Evolutionary conservation across 1,140 invertebrate genomes (phyloP).

Genomic region (Bombus polaris): DNA sequence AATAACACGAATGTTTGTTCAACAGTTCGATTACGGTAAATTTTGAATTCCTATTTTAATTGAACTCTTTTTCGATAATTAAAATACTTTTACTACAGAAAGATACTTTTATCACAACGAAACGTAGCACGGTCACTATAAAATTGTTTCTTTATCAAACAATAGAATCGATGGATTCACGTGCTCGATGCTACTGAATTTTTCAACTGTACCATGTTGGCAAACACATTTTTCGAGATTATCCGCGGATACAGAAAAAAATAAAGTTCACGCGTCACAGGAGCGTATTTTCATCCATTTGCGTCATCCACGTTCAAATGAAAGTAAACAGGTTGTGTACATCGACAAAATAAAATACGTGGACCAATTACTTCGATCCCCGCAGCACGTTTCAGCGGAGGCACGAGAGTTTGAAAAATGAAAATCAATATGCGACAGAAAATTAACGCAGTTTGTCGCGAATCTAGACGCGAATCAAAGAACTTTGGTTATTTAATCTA

Average conservation of each 20-base stretch:
- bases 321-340: constrained; percentile 5
- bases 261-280: neutral
- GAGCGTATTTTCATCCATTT: constrained; percentile 4
- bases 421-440: neutral
- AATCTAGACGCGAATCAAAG: too few relatives aligned
- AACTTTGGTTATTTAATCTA: too few relatives aligned
- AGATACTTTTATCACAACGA: too few relatives aligned
- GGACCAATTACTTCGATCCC: neutral
- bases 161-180: neutral
- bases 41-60: too few relatives aligned
- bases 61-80: too few relatives aligned
- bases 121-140: too few relatives aligned
- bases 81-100: too few relatives aligned
- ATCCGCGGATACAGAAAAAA: neutral
- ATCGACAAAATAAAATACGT: neutral
- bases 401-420: neutral
- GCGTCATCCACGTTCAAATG: neutral
- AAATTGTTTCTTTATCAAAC: neutral
- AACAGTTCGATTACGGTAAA: too few relatives aligned
- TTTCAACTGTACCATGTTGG: neutral
- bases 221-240: constrained; percentile 6
- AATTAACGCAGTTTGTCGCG: neutral
- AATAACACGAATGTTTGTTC: too few relatives aligned
- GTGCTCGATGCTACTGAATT: neutral
- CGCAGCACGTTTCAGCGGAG: neutral